phyloP scores from a whole-genome alignment of 2,113 vertebrate genomes.

The Megalops atlanticus region DNA sequence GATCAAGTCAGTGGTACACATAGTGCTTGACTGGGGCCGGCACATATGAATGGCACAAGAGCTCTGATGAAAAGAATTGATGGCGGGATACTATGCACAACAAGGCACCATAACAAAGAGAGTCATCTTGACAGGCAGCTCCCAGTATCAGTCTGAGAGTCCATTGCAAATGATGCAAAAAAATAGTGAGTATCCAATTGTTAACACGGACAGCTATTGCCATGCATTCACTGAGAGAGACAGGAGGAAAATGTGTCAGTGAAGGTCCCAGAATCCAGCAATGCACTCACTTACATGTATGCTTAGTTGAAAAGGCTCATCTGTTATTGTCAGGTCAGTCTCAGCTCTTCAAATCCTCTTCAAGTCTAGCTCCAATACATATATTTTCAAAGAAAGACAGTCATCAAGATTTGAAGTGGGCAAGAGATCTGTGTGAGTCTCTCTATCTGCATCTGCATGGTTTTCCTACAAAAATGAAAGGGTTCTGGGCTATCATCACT shows the following conservation, averaged over 20 bases:
- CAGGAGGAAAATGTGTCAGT: background rate
- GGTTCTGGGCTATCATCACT: background rate
- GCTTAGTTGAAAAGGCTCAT: background rate
- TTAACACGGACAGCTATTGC: background rate
- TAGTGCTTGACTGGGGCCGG: too few species aligned
- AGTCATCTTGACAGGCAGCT: background rate
- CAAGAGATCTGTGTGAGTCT: conserved; percentile 10
- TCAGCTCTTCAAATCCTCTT: background rate
- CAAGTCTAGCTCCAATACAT: background rate
- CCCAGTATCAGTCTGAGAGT: background rate
- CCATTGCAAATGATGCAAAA: background rate
- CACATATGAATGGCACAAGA: too few species aligned
- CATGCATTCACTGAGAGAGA: background rate
- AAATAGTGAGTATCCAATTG: background rate
- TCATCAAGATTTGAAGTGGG: background rate
- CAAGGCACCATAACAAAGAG: background rate
- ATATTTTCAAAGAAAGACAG: background rate
- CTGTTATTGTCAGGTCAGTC: background rate
- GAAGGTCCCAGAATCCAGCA: background rate
- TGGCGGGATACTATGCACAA: background rate
- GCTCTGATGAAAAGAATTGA: background rate
- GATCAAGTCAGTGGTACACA: too few species aligned
- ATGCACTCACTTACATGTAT: background rate
- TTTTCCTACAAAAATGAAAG: background rate
- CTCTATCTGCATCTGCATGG: background rate